Evolutionary conservation across 2,797 vertebrate species (phyloP).

Genomic region (Propithecus deckenii): DNA sequence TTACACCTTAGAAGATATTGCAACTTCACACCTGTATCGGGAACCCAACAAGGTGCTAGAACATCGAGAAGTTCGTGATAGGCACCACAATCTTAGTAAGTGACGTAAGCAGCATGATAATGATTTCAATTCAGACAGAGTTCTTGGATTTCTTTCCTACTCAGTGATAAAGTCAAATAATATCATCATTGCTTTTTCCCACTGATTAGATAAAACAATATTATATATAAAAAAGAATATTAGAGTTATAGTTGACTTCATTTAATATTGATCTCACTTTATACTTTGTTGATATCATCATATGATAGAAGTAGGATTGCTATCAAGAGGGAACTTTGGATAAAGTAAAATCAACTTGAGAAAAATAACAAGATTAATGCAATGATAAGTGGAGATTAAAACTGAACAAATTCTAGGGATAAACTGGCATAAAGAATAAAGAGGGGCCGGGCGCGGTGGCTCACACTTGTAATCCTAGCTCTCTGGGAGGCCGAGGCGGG

Average conservation of each 20-base stretch:
- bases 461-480: too few species aligned
- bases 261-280: not conserved
- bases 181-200: not conserved
- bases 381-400: not conserved
- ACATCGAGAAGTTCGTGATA: constrained; percentile 94
- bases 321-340: not conserved
- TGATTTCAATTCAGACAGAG: not conserved
- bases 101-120: not conserved
- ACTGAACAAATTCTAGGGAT: not conserved
- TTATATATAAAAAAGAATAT: not conserved
- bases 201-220: not conserved
- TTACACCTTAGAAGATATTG: constrained; percentile 97
- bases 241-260: not conserved
- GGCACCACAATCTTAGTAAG: constrained; percentile 86
- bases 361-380: not conserved
- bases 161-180: constrained; percentile 18
- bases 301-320: not conserved
- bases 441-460: too few species aligned
- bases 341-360: not conserved
- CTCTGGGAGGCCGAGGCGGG: too few species aligned
- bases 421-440: not conserved
- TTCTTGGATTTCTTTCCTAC: not conserved
- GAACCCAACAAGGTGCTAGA: constrained; percentile 95
- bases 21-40: constrained; percentile 92
- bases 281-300: not conserved